phyloP scores from a whole-genome alignment of 2,113 vertebrate species.

The Dromiciops gliroides region DNA sequence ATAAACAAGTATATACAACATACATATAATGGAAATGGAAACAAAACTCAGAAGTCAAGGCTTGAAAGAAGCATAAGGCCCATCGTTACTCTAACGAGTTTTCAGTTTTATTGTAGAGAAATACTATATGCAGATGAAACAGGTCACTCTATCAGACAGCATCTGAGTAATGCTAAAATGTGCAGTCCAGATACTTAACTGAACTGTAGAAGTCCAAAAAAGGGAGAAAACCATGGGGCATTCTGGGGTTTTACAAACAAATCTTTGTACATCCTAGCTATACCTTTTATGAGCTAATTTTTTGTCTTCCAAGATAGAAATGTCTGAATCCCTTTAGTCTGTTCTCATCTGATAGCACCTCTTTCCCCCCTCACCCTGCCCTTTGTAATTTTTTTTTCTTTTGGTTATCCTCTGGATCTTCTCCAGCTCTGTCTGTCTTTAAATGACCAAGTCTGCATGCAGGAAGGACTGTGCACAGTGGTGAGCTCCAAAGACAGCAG shows the following conservation, averaged over 20 bases:
- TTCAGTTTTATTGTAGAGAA: constrained; percentile 37
- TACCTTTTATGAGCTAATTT: not conserved
- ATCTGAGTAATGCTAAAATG: constrained; percentile 12
- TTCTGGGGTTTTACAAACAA: not conserved
- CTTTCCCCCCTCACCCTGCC: not conserved
- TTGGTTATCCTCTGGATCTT: not conserved
- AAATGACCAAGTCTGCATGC: not conserved
- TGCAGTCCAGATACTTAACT: not conserved
- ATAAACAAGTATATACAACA: not conserved
- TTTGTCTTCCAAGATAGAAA: constrained; percentile 24
- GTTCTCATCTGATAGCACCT: constrained; percentile 15
- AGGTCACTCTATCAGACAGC: constrained; percentile 39
- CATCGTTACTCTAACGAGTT: constrained; percentile 66
- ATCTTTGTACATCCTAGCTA: not conserved
- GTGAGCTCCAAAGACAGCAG: not conserved
- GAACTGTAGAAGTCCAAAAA: not conserved
- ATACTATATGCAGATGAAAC: constrained; percentile 51
- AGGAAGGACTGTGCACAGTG: not conserved
- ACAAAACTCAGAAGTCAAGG: not conserved
- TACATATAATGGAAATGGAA: not conserved
- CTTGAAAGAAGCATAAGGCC: constrained; percentile 62
- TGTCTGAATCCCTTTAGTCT: not conserved
- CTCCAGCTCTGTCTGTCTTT: constrained; percentile 15
- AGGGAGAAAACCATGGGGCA: not conserved
- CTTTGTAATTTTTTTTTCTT: not conserved